A percentile compares a stretch with the other conserved stretches of the same genome.
Evolutionary conservation across 2,113 vertebrate species (phyloP).

Genomic region (Peromyscus leucopus): DNA sequence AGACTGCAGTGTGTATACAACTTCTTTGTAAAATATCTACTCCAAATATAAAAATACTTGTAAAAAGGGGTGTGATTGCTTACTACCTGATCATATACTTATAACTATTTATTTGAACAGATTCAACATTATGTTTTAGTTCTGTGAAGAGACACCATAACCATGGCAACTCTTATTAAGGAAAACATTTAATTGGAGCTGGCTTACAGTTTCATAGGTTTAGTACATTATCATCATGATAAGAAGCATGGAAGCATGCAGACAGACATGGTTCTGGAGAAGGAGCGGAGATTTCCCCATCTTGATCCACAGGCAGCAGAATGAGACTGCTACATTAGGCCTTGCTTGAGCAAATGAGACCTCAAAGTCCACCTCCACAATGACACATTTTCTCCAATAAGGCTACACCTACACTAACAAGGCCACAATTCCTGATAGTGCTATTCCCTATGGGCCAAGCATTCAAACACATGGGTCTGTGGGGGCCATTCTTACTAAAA

Average conservation of each 20-base stretch:
- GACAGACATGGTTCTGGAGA: background rate
- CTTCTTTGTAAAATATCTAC: background rate
- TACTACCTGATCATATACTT: background rate
- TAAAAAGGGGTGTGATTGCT: background rate
- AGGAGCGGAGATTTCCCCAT: background rate
- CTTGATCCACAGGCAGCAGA: background rate
- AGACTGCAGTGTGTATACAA: background rate
- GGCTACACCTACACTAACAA: background rate
- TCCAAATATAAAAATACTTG: background rate
- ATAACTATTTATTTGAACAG: background rate
- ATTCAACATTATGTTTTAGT: background rate
- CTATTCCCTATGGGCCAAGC: background rate
- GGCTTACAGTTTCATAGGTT: background rate
- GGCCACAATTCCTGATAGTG: background rate
- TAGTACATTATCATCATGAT: background rate
- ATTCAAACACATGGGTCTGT: background rate
- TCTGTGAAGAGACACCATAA: background rate
- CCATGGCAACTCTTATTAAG: background rate
- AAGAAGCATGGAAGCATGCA: background rate
- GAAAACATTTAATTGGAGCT: background rate
- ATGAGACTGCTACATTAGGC: background rate
- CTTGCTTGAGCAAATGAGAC: background rate
- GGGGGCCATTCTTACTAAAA: background rate
- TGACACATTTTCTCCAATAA: background rate
- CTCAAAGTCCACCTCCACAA: background rate